Evolutionary conservation across 2,797 vertebrate genomes (phyloP), one percentile per base, ranked within the genome.

Genomic region (Coluber constrictor): DNA sequence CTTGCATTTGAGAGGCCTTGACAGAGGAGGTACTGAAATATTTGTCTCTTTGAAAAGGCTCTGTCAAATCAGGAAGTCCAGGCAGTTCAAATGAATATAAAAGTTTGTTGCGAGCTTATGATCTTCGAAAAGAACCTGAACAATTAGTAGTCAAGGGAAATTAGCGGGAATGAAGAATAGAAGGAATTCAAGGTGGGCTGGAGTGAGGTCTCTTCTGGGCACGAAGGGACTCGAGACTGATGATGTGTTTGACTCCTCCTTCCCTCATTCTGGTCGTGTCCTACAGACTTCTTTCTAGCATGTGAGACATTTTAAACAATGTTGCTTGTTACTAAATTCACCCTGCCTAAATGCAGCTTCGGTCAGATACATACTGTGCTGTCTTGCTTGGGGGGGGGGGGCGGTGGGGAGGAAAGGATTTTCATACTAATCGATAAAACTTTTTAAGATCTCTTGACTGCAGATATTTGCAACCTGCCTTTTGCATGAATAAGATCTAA

Each of bases 21-120:
- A 79, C 61, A 4, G 86, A 93, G 20, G 37, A 90, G 10, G 61
- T 90, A 66, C 3, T 15, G 91, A 88, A 66, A 92, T 43, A 5
- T 0, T 4, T 83, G 5, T 23, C 12, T 3, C 83, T 0, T 0
- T 0, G 9, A 0, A 8, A 56, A 23, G 18, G 1, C 13, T 83
- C 89, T 20, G 70, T 74, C 70, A 74, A 20, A 70, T 8, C 66
- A 32, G 15, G 15, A 32, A 32, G n/a, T 32, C 15, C 66, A 74
- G 66, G n/a, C 66, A 9, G 15, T 70, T 70, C 66, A 16, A 32
- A 70, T 7, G 6, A 70, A 32, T 74, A 74, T 74, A 74, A 74
- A 74, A 16, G n/a, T 74, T 37, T 18, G 16, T 74, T 9, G 70
- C 3, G 16, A 74, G 32, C 70, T 74, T 32, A 9, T 18, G 16